Base-by-base conservation (phyloP, 2,113 vertebrate genomes). In the Phocoena phocoena region DNA sequence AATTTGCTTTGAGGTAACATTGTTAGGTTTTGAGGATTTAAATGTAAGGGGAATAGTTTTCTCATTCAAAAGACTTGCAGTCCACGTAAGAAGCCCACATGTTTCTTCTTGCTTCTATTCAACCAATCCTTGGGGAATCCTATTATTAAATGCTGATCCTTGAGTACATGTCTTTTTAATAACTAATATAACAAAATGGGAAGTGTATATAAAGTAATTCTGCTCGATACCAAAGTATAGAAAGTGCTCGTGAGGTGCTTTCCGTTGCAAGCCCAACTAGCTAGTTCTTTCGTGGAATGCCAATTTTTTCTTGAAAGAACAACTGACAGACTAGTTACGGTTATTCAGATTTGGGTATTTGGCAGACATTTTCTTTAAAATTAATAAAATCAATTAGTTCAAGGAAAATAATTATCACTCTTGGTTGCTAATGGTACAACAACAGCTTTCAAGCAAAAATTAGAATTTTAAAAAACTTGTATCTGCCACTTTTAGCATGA, bases 301-400 rank as follows among this genome's bases (percentile, higher is more conserved):
- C 68, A 77, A 60, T 44, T 62, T 86, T 83, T 77, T 9, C 62
- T 95, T 60, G 8, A 47, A 84, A 33, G 14, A 67, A 62, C 8
- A 82, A 65, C 14, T 63, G 31, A 83, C 12, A 58, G 82, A 36
- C 36, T 31, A 67, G 33, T 26, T 87, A 31, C 4, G 33, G 14
- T 71, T 83, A 58, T 60, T 93, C 21, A 93, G 25, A 36, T 88
- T 79, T 93, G 55, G 41, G 23, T 65, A 88, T 77, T 79, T 76
- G 36, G 14, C 25, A 95, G 67, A 53, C 8, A 44, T 79, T 77
- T 83, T 85, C 38, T 82, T 88, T 8, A 83, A 83, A 67, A 88
- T 77, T 77, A 91, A 93, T 84, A 41, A 96, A 88, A 71, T 73
- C 44, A 84, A 70, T 67, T 55, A 93, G 41, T 83, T 95, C 55